Conservation (phyloP, 2,113 vertebrate genomes). For the Callospermophilus lateralis region DNA sequence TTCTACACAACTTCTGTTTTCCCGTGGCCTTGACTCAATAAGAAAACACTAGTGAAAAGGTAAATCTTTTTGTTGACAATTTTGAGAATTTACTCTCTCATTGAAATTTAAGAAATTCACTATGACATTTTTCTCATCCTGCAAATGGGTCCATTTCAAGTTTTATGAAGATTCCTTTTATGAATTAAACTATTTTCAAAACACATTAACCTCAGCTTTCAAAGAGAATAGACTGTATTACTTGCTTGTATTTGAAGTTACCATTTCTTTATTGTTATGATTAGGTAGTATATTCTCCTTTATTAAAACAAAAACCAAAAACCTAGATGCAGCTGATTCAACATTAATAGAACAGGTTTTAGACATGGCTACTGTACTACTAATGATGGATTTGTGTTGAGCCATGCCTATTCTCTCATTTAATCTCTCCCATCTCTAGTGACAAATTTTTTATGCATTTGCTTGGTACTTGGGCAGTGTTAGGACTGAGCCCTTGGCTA, state of each 20-base stretch:
- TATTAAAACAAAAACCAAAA: neutral
- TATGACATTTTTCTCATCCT: neutral
- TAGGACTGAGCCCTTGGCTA: neutral
- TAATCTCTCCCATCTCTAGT: neutral
- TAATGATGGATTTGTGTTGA: constrained; percentile 28
- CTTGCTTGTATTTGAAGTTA: constrained; percentile 33
- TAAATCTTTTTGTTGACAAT: neutral
- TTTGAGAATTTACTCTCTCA: constrained; percentile 35
- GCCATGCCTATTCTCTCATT: neutral
- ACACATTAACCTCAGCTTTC: constrained; percentile 22
- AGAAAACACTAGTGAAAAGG: constrained; percentile 13
- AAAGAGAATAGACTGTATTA: neutral
- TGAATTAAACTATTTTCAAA: constrained; percentile 43
- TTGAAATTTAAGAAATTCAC: constrained; percentile 31
- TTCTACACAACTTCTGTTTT: neutral
- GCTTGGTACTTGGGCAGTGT: neutral
- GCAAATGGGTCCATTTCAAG: neutral
- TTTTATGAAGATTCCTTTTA: neutral
- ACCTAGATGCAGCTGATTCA: neutral
- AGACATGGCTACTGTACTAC: neutral
- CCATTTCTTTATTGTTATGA: neutral
- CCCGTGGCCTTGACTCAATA: constrained; percentile 38
- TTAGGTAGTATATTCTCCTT: neutral
- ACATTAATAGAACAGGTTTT: neutral
- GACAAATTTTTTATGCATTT: neutral